Evolutionary conservation across 2,797 vertebrate genomes (phyloP).

Genomic region (Oreochromis grahami): DNA sequence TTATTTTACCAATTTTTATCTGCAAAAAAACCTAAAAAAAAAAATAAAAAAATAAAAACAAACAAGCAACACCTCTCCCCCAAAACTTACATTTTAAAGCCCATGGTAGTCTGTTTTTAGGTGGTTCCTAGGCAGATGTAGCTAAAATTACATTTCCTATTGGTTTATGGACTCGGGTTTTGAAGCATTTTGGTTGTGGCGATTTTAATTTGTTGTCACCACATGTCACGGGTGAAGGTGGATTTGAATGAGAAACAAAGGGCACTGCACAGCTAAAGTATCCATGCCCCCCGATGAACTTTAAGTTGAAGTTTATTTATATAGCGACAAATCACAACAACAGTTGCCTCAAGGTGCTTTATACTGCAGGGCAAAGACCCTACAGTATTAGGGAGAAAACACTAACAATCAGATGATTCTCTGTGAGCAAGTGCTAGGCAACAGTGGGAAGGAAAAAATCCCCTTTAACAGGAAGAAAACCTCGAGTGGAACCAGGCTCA

Average conservation of each 20-base stretch:
- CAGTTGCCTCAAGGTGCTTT: background rate
- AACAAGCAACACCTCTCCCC: background rate
- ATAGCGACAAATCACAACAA: background rate
- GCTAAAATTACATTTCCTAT: background rate
- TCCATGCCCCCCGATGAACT: background rate
- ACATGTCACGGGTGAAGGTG: background rate
- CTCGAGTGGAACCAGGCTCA: background rate
- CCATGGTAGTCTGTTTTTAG: background rate
- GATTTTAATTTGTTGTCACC: background rate
- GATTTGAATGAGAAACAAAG: background rate
- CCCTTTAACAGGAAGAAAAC: background rate
- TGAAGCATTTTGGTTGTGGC: background rate
- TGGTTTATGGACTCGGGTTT: background rate
- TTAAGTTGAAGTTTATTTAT: background rate
- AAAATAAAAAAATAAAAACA: background rate
- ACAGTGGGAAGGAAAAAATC: background rate
- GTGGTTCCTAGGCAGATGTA: background rate
- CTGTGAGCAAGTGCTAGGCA: background rate
- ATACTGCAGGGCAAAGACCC: background rate
- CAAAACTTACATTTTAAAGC: background rate
- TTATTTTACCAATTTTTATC: background rate
- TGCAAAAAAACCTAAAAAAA: background rate
- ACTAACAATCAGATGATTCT: background rate
- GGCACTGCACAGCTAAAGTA: background rate
- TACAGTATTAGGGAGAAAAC: background rate